phyloP scores from a whole-genome alignment of 1,140 invertebrate genomes.

The Lineus longissimus region DNA sequence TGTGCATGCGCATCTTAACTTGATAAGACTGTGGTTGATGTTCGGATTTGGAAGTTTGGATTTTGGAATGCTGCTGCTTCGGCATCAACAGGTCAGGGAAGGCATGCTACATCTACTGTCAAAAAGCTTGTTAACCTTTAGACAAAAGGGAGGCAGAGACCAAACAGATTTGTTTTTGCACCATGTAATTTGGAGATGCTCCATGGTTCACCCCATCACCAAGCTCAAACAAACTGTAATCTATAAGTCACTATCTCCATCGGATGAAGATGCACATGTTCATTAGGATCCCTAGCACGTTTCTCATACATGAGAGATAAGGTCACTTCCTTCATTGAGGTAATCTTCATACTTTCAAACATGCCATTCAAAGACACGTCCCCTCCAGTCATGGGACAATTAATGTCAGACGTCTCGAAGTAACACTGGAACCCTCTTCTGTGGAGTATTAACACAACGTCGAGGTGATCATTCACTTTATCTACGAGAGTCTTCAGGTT shows the following conservation, averaged over 20 bases:
- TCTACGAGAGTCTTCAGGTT: neutral
- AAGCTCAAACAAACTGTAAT: too few species aligned
- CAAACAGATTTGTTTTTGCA: too few species aligned
- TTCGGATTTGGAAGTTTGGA: too few species aligned
- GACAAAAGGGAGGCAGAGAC: too few species aligned
- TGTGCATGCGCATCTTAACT: too few species aligned
- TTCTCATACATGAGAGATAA: neutral
- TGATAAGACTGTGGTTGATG: too few species aligned
- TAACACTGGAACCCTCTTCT: neutral
- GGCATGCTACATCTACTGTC: too few species aligned
- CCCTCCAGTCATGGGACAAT: neutral
- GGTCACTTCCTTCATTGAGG: neutral
- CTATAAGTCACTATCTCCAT: neutral
- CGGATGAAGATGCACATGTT: neutral
- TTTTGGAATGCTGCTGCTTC: too few species aligned
- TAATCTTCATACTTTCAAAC: neutral
- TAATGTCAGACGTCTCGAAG: neutral
- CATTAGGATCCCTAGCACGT: neutral
- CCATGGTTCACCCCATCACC: too few species aligned
- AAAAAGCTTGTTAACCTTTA: too few species aligned
- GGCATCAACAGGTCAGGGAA: too few species aligned
- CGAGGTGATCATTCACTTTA: neutral
- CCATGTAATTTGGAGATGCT: too few species aligned
- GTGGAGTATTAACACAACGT: neutral
- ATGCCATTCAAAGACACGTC: neutral